phyloP scores from a whole-genome alignment of 2,888 invertebrate species.

The Leucozona laternaria region DNA sequence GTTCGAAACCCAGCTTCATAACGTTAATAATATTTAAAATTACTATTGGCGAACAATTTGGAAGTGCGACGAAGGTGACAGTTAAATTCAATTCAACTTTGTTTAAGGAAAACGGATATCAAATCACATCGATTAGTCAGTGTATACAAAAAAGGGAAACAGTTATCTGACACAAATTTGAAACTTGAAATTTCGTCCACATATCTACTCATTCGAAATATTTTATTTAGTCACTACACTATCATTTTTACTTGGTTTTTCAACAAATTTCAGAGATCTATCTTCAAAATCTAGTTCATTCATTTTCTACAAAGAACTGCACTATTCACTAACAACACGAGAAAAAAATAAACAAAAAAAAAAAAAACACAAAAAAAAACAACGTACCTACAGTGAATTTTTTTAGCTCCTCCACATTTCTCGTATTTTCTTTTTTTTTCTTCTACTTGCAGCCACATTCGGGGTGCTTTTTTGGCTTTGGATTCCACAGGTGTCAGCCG shows the following conservation, averaged over 20 bases:
- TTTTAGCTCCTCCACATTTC: constrained; percentile 79
- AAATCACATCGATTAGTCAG: neutral
- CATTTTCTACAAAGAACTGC: constrained; percentile 32
- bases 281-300: constrained; percentile 1
- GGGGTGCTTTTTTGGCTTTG: constrained; percentile 84
- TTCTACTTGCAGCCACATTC: constrained; percentile 83
- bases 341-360: constrained; percentile 12
- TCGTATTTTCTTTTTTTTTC: constrained; percentile 77
- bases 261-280: constrained; percentile 6
- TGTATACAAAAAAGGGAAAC: constrained; percentile 16
- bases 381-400: constrained; percentile 62
- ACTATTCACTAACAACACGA: constrained; percentile 5
- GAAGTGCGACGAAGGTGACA: no score
- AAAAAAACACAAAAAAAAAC: constrained; percentile 44
- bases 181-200: neutral
- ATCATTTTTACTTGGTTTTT: constrained; percentile 8
- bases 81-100: no score
- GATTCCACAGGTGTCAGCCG: constrained; percentile 85
- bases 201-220: neutral
- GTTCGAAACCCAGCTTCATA: no score
- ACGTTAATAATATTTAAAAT: no score
- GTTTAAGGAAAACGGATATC: no score
- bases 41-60: no score
- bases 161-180: constrained; percentile 34
- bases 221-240: constrained; percentile 17